Conservation (phyloP, 1,140 invertebrate genomes). For the Oryzaephilus surinamensis region DNA sequence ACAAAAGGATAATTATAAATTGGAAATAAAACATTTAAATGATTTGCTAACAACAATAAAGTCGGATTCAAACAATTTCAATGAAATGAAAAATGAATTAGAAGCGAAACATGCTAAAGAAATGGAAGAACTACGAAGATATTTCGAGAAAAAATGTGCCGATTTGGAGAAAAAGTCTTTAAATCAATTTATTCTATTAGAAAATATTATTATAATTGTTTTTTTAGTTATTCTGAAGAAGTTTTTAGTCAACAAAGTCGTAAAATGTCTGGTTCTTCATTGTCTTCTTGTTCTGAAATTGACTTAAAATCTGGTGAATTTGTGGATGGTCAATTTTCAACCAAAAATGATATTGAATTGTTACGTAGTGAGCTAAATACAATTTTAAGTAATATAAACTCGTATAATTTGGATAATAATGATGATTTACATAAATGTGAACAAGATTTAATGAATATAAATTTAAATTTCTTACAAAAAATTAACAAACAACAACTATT, state of each 20-base stretch:
- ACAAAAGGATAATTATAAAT: not conserved
- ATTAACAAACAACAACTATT: no score
- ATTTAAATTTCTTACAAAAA: no score
- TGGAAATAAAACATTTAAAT: constrained; percentile 37
- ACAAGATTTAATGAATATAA: no score
- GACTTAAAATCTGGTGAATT: no score
- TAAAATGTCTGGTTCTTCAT: constrained; percentile 39
- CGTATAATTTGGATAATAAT: no score
- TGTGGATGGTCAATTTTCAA: no score
- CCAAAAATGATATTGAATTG: no score
- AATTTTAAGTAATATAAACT: no score
- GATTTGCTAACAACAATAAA: constrained; percentile 40
- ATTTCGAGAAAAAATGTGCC: constrained; percentile 65
- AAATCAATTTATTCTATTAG: constrained; percentile 2
- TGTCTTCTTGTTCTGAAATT: constrained; percentile 29
- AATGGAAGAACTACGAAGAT: constrained; percentile 64
- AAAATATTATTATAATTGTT: constrained; percentile 5
- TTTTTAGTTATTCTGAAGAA: constrained; percentile 51
- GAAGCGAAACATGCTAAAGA: constrained; percentile 55
- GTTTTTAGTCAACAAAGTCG: constrained; percentile 58
- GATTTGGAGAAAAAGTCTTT: constrained; percentile 65
- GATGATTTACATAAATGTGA: no score
- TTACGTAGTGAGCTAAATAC: no score
- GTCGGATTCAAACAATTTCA: constrained; percentile 40
- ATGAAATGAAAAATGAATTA: constrained; percentile 43